Conservation (phyloP, 2,888 invertebrate species). For the Zygaena filipendulae region DNA sequence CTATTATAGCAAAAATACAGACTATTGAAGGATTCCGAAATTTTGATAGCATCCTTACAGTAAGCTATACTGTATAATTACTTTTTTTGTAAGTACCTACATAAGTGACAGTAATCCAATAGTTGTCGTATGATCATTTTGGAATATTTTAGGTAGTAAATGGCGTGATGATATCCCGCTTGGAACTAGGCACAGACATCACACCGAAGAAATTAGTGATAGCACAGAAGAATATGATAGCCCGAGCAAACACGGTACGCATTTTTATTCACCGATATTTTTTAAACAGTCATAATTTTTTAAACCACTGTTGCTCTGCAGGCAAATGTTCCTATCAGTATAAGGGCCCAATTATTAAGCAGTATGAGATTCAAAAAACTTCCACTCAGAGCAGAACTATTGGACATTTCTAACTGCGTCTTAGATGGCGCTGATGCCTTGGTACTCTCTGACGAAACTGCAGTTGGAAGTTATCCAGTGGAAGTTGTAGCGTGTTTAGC, state of each 20-base stretch:
- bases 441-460: constrained; percentile 76
- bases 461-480: constrained; percentile 72
- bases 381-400: constrained; percentile 70
- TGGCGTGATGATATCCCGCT: constrained; percentile 76
- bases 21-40: constrained; percentile 40
- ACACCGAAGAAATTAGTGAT: constrained; percentile 58
- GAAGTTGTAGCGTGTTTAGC: constrained; percentile 49
- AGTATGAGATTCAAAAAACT: constrained; percentile 40
- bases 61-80: too few relatives aligned
- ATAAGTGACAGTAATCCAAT: too few relatives aligned
- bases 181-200: constrained; percentile 58
- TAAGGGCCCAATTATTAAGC: constrained; percentile 40
- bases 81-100: too few relatives aligned
- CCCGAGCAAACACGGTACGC: constrained; percentile 49
- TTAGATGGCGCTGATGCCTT: constrained; percentile 78
- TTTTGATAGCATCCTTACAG: constrained; percentile 40
- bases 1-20: constrained; percentile 48
- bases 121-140: not conserved
- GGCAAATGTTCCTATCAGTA: constrained; percentile 41
- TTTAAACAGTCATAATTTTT: too few relatives aligned
- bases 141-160: constrained; percentile 48
- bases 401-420: constrained; percentile 78
- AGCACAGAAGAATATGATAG: constrained; percentile 65
- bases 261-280: too few relatives aligned
- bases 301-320: constrained; percentile 17